Base-by-base conservation (phyloP, 1,140 invertebrate species). In the Chironomus tepperi region DNA sequence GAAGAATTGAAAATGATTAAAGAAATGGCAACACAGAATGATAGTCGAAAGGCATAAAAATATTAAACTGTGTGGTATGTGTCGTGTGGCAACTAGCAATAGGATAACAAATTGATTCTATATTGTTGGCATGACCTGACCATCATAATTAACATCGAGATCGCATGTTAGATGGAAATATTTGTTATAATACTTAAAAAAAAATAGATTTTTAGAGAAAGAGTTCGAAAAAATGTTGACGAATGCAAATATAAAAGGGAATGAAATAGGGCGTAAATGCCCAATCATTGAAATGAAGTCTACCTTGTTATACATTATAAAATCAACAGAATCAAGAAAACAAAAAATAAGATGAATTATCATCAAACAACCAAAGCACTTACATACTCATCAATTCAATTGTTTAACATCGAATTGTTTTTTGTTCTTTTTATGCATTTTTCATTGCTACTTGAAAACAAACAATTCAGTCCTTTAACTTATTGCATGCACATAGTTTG, bases 301-400 rank as follows among this genome's bases (percentile, higher is more conserved):
- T 12, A n/a, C n/a, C n/a, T n/a, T n/a, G n/a, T n/a, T n/a, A n/a
- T n/a, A n/a, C n/a, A n/a, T n/a, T n/a, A n/a, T n/a, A n/a, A n/a
- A n/a, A n/a, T n/a, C n/a, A n/a, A n/a, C n/a, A n/a, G n/a, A n/a
- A n/a, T n/a, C n/a, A n/a, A n/a, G n/a, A n/a, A n/a, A n/a, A n/a
- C n/a, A n/a, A n/a, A n/a, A n/a, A n/a, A n/a, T n/a, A n/a, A n/a
- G n/a, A n/a, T n/a, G n/a, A n/a, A n/a, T n/a, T n/a, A n/a, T n/a
- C n/a, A n/a, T n/a, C n/a, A 57, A 12, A 57, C 47, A 9, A 57
- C 12, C 47, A 12, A 57, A 57, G 47, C 65, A 67, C 65, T 67
- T 67, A 67, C 65, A 67, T n/a, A 16, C 65, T 19, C 65, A 67
- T 67, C 65, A 67, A 67, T 67, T 67, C 65, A 67, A 67, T 67